Conservation (phyloP, 2,888 invertebrate species). For the Eremobia ochroleuca region DNA sequence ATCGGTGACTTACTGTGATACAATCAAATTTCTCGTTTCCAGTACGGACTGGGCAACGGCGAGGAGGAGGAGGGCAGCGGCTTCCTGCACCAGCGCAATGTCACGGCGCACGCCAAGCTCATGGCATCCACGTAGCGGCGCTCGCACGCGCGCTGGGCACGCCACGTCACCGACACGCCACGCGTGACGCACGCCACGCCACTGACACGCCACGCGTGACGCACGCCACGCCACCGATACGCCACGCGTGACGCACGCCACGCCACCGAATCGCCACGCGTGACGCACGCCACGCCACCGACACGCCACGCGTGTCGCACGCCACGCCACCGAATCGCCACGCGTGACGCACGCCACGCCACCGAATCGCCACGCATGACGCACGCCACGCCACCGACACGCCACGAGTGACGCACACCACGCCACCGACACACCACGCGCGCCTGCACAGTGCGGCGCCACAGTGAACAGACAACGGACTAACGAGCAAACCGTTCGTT, state of each 20-base stretch:
- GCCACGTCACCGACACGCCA: no score
- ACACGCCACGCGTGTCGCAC: background rate
- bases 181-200: no score
- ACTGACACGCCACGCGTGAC: background rate
- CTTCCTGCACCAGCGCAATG: slow-evolving; percentile 96
- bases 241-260: background rate
- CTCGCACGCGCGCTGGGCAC: slow-evolving; percentile 23
- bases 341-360: background rate
- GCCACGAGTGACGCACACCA: background rate
- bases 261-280: background rate
- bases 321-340: background rate
- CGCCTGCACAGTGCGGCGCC: background rate
- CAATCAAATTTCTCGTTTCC: slow-evolving; percentile 52
- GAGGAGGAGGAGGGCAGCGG: slow-evolving; percentile 92
- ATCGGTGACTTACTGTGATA: background rate
- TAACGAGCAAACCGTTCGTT: slow-evolving; percentile 12
- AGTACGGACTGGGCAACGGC: slow-evolving; percentile 86
- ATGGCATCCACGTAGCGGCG: slow-evolving; percentile 95
- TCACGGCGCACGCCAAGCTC: slow-evolving; percentile 95
- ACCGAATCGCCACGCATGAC: background rate
- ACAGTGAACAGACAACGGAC: slow-evolving; percentile 26
- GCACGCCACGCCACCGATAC: background rate
- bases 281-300: no score
- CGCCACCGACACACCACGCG: background rate
- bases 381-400: background rate